Evolutionary conservation across 2,888 invertebrate genomes (phyloP).

Genomic region (Caenorhabditis angaria): DNA sequence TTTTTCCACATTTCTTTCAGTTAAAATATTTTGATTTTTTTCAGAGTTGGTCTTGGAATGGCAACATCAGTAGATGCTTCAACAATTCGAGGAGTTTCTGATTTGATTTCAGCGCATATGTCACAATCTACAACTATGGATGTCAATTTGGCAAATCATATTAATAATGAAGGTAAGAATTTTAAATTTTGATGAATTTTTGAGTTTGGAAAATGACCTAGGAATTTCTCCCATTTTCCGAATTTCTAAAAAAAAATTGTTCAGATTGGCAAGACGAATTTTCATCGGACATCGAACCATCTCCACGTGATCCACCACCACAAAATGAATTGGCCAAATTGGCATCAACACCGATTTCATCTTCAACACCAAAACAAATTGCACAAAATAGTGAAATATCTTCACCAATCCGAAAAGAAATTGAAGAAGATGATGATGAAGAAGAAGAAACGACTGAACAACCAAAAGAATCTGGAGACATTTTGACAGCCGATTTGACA

Average conservation of each 20-base stretch:
- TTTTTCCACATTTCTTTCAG: background rate
- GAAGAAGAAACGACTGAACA: conserved; percentile 5
- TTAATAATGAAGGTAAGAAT: conserved; percentile 66
- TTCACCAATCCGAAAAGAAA: conserved; percentile 23
- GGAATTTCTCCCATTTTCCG: too few relatives aligned
- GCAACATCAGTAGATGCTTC: conserved; percentile 69
- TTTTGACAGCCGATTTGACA: conserved; percentile 85
- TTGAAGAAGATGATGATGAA: conserved; percentile 15
- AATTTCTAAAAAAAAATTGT: too few relatives aligned
- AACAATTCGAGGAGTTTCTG: conserved; percentile 70
- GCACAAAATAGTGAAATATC: conserved; percentile 16
- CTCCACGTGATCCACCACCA: conserved; percentile 45
- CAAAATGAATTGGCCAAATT: background rate
- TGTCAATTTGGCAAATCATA: conserved; percentile 71
- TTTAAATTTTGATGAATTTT: background rate
- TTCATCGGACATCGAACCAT: conserved; percentile 57
- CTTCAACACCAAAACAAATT: conserved; percentile 18
- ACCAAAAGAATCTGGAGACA: conserved; percentile 74
- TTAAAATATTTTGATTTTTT: background rate
- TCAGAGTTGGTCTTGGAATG: conserved; percentile 57
- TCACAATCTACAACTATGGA: conserved; percentile 70
- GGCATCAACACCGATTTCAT: conserved; percentile 4
- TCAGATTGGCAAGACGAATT: conserved; percentile 72
- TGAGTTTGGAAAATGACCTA: too few relatives aligned
- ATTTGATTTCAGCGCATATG: conserved; percentile 71